phyloP scores from a whole-genome alignment of 2,797 vertebrate species.

The Podargus strigoides region DNA sequence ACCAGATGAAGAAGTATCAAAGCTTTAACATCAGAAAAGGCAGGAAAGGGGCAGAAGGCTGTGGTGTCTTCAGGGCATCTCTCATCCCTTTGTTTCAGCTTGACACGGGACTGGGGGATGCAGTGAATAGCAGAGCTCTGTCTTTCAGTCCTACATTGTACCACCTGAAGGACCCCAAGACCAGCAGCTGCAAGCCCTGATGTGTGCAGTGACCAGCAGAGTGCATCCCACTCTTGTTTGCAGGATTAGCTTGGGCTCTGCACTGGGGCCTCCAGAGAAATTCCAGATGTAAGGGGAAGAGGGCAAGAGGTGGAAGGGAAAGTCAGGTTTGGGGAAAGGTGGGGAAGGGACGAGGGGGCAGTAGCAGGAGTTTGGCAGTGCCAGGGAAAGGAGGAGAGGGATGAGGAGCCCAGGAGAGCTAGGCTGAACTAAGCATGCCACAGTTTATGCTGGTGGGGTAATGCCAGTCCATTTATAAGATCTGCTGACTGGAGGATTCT shows the following conservation, averaged over 20 bases:
- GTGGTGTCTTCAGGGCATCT: background rate
- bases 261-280: background rate
- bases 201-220: background rate
- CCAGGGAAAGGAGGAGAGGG: background rate
- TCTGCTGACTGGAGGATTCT: slow-evolving; percentile 31
- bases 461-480: background rate
- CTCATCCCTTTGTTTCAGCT: background rate
- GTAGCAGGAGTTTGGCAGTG: background rate
- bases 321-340: background rate
- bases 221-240: background rate
- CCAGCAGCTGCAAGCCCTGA: background rate
- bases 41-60: background rate
- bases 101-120: background rate
- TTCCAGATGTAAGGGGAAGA: background rate
- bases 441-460: background rate
- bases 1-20: background rate
- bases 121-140: background rate
- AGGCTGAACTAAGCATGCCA: background rate
- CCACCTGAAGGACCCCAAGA: background rate
- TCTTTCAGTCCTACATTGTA: background rate
- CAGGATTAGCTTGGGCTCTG: background rate
- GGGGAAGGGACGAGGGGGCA: background rate
- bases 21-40: background rate
- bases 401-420: background rate
- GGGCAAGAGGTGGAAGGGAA: background rate